A percentile compares a stretch with the other conserved stretches of the same genome.
Conservation (phyloP, 2,113 vertebrate species). For the Bufo bufo region DNA sequence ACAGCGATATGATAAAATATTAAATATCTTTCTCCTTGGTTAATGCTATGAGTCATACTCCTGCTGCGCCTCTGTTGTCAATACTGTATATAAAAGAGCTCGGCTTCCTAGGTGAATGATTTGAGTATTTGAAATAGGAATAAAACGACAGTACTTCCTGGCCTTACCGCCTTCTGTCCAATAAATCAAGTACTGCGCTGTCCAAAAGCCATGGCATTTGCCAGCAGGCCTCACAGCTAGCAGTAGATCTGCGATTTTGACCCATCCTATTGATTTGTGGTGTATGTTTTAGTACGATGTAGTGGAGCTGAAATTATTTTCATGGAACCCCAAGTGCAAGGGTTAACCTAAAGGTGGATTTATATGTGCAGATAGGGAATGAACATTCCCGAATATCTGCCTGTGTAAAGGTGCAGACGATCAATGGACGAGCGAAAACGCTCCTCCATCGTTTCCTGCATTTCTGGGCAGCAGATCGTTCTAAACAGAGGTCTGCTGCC, state of each 20-base stretch:
- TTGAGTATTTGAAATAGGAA: not conserved
- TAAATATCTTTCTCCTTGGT: constrained; percentile 36
- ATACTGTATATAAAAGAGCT: constrained; percentile 27
- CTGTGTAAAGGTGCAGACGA: too few relatives aligned
- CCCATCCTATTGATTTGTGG: not conserved
- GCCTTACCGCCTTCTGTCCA: not conserved
- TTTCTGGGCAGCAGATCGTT: too few relatives aligned
- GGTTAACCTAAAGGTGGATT: too few relatives aligned
- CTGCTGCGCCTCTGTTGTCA: constrained; percentile 32
- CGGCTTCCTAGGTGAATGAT: not conserved
- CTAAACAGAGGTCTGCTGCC: too few relatives aligned
- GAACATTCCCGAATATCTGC: too few relatives aligned
- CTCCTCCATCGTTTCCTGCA: too few relatives aligned
- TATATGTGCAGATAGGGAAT: too few relatives aligned
- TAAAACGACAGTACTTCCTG: constrained; percentile 1
- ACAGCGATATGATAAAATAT: constrained; percentile 36
- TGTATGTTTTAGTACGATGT: not conserved
- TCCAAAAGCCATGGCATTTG: not conserved
- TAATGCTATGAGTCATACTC: constrained; percentile 46
- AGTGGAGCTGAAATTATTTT: not conserved
- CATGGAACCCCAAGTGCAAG: not conserved
- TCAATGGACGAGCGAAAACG: too few relatives aligned
- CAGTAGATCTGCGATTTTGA: not conserved
- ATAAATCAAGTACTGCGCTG: not conserved
- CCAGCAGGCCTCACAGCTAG: not conserved